Base-by-base conservation (phyloP, 2,797 vertebrate species). In the Pipistrellus pygmaeus region DNA sequence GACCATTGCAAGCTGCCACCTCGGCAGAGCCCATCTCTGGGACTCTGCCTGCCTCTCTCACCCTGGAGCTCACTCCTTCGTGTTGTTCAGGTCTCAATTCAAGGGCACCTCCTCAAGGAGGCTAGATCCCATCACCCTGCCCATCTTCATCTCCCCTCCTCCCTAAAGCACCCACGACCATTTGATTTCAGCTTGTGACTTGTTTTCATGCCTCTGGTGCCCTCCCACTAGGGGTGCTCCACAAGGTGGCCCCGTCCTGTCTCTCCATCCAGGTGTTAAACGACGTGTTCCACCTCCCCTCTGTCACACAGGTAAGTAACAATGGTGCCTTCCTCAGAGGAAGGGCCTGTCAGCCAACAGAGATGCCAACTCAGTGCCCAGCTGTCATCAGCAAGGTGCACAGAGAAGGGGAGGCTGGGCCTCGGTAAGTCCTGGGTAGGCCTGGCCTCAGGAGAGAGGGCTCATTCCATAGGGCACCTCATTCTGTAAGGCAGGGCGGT, bases 401-500 rank as follows among this genome's bases (percentile, higher is more conserved):
- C 14, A 48, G 30, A 73, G 73, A 46, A 25, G 21, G 60, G 51
- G 3, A 68, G 2, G 41, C 3, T 2, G 2, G 71, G 51, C 8
- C 11, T 41, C 0, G 0, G 48, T 4, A 21, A 21, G 46, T 38
- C 4, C 77, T 0, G 10, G 1, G 69, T 2, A 1, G 13, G 25
- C 57, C 73, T 9, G 5, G 64, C 55, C 35, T n/a, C 23, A 32
- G 21, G 48, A 27, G 11, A 25, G 9, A 8, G 27, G 41, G 15
- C 15, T 17, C 41, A 2, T 9, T 25, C 76, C 13, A 5, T 2
- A 27, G 53, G 62, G 85, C 8, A 13, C 57, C 57, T 32, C 4
- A 4, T 62, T 62, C 0, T 51, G 57, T 27, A 2, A 0, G 3
- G 69, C 9, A 18, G 32, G 25, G 57, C 27, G 18, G 48, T 60